Conservation (phyloP, 1,140 invertebrate genomes). For the Pogonus chalceus region DNA sequence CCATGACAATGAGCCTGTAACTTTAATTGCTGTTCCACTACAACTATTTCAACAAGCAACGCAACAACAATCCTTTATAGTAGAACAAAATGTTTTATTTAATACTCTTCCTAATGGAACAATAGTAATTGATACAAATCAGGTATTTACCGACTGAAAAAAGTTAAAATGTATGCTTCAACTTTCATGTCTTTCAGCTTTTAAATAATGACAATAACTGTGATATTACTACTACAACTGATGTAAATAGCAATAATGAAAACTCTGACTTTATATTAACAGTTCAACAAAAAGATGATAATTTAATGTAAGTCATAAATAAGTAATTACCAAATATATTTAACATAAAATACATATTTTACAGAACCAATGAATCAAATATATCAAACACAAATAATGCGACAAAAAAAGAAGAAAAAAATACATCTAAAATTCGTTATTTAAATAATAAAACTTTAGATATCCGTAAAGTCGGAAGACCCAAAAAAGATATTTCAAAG, state of each 20-base stretch:
- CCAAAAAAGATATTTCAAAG: slow-evolving; percentile 22
- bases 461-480: slow-evolving; percentile 21
- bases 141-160: not conserved
- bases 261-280: not conserved
- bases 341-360: not conserved
- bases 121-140: not conserved
- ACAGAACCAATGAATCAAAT: not conserved
- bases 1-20: not conserved
- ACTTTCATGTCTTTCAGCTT: not conserved
- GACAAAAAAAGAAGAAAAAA: not conserved
- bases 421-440: not conserved
- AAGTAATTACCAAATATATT: not conserved
- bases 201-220: not conserved
- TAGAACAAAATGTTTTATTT: not conserved
- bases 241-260: not conserved
- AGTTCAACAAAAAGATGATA: not conserved
- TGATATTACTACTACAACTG: not conserved
- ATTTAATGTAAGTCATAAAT: not conserved
- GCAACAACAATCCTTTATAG: not conserved
- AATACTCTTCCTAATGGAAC: not conserved
- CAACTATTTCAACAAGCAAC: not conserved
- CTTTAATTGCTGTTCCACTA: not conserved
- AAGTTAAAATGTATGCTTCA: not conserved
- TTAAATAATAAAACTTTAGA: not conserved
- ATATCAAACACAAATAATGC: too few relatives aligned